Base-by-base conservation (phyloP, 2,888 invertebrate species). In the Epinotia demarniana region DNA sequence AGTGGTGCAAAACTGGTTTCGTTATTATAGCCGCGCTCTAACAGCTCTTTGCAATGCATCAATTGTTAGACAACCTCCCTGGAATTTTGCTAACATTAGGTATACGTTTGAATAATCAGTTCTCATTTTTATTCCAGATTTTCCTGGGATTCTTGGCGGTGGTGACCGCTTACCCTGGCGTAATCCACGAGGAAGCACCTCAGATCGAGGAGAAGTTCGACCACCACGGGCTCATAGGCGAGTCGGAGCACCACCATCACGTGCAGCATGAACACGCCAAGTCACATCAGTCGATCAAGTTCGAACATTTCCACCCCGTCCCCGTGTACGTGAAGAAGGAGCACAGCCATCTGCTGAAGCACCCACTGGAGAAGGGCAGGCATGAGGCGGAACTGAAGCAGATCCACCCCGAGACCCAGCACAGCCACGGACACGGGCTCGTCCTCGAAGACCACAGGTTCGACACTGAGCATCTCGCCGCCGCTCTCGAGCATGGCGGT, bases 321-420 rank as follows among this genome's bases (percentile, higher is more conserved):
- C 96, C 96, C 1, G 96, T 96, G 0, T 96, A 96, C 87, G 93
- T 96, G 8, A 96, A 96, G 90, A 96, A 96, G 82, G 96, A 96
- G 82, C 95, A 96, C 88, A 94, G 95, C 81, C 95, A 96, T 85
- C 89, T 96, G 76, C 84, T 96, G 4, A 95, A 96, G 81, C 95
- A 96, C 82, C 96, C 96, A 4, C 88, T 96, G 72, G 95, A 96
- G 83, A 94, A 95, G 80, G 96, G 96, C 68, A 95, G 95, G 80
- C 94, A 94, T 81, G 95, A 95, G 81, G 94, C 95, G 79, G 95
- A 94, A 82, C 84, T 96, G 81, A 96, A 96, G 82, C 91, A 92
- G 78, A 90, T 96, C 80, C 96, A 96, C 83, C 96, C 96, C 3
- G 95, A 96, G 86, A 95, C 94, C 13, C 92, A 95, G 81, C 95